Evolutionary conservation across 2,888 invertebrate genomes (phyloP).

Genomic region (Plagodis pulveraria): DNA sequence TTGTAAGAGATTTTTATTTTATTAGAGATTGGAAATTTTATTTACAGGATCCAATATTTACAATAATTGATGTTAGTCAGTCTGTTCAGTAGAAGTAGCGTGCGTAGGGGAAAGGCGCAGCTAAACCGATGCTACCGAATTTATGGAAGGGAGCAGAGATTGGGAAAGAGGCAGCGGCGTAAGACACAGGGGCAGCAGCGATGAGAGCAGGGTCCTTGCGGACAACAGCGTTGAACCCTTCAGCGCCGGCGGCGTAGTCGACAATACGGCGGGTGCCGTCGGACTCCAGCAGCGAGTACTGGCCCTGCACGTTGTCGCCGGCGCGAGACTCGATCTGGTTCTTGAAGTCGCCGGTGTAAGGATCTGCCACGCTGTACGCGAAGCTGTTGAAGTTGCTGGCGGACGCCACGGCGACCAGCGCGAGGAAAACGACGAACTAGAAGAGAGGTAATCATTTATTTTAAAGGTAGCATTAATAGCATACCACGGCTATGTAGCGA

Average conservation of each 20-base stretch:
- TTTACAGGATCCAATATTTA: slow-evolving; percentile 54
- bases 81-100: slow-evolving; percentile 46
- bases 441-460: slow-evolving; percentile 26
- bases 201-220: slow-evolving; percentile 76
- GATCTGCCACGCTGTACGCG: slow-evolving; percentile 84
- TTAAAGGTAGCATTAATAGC: too few relatives aligned
- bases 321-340: slow-evolving; percentile 79
- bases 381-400: slow-evolving; percentile 70
- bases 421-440: slow-evolving; percentile 66
- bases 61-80: slow-evolving; percentile 27
- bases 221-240: slow-evolving; percentile 84
- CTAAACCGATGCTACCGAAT: slow-evolving; percentile 30
- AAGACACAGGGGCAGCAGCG: slow-evolving; percentile 44
- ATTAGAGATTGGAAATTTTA: slow-evolving; percentile 35
- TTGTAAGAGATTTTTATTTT: too few relatives aligned
- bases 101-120: slow-evolving; percentile 50
- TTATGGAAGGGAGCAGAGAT: slow-evolving; percentile 38
- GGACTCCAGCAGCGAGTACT: slow-evolving; percentile 81
- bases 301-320: slow-evolving; percentile 80
- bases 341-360: slow-evolving; percentile 83
- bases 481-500: too few relatives aligned
- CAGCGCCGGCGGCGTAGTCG: slow-evolving; percentile 80
- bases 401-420: slow-evolving; percentile 53
- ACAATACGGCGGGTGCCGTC: slow-evolving; percentile 83
- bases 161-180: slow-evolving; percentile 37